A percentile compares a stretch with the other conserved stretches of the same genome.
Conservation (phyloP, 2,113 vertebrate species). For the Malurus melanocephalus region DNA sequence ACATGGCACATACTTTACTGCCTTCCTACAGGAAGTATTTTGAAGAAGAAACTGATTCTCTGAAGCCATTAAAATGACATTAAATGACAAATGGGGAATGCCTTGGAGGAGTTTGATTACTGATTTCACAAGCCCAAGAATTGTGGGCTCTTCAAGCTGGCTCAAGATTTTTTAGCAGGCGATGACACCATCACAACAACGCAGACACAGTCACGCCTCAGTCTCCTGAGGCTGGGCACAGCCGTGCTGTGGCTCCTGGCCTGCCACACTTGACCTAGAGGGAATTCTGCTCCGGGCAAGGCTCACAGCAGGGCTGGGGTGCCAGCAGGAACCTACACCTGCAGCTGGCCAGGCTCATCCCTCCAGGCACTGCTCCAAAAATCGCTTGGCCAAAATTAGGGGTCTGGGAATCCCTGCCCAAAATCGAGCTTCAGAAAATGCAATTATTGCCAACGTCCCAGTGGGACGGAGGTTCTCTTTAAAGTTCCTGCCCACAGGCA, state of each 20-base stretch:
- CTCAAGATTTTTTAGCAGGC: background rate
- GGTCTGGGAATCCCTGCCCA: background rate
- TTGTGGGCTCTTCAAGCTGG: background rate
- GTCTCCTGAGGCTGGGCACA: accelerated
- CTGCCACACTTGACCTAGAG: accelerated
- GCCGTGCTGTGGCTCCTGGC: accelerated
- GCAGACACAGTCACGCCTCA: background rate
- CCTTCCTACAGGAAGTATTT: background rate
- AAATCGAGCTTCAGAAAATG: background rate
- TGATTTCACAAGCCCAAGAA: background rate
- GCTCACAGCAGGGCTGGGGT: background rate
- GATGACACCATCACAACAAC: background rate
- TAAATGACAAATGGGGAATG: background rate
- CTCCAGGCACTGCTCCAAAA: background rate
- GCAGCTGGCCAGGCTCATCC: accelerated
- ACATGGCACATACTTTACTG: background rate
- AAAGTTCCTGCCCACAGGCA: accelerated
- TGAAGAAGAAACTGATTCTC: background rate
- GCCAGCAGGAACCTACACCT: accelerated
- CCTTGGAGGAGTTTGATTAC: background rate
- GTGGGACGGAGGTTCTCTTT: background rate
- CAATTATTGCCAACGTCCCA: background rate
- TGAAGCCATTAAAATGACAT: background rate
- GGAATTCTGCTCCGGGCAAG: background rate
- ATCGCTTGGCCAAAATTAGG: background rate